Conservation (phyloP, 1,140 invertebrate genomes). For the Zaprionus taronus region DNA sequence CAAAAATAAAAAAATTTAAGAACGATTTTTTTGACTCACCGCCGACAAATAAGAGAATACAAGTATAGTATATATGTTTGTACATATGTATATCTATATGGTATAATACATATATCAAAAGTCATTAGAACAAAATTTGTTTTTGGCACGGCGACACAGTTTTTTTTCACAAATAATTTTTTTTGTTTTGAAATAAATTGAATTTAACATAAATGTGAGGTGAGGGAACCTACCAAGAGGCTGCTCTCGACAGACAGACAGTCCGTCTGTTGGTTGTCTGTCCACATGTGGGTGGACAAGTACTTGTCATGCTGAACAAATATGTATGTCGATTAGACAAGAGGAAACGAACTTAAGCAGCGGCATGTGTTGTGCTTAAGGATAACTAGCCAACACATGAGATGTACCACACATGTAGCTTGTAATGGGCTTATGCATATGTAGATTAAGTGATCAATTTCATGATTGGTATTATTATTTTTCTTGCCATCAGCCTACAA, state of each 20-base stretch:
- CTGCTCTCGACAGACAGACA: not conserved
- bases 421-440: not conserved
- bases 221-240: constrained; percentile 37
- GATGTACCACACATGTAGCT: not conserved
- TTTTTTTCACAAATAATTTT: constrained; percentile 20
- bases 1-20: constrained; percentile 45
- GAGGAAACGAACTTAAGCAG: constrained; percentile 57
- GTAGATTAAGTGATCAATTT: constrained; percentile 27
- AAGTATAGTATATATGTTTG: constrained; percentile 3
- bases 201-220: constrained; percentile 63
- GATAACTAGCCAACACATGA: constrained; percentile 41
- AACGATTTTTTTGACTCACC: constrained; percentile 44
- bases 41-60: constrained; percentile 11
- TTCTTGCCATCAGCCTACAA: constrained; percentile 37
- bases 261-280: constrained; percentile 3
- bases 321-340: constrained; percentile 64
- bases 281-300: constrained; percentile 62
- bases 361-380: constrained; percentile 11
- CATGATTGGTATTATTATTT: constrained; percentile 10
- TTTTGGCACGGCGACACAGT: constrained; percentile 71
- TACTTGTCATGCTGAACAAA: constrained; percentile 69
- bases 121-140: constrained; percentile 75
- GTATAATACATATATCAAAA: constrained; percentile 45
- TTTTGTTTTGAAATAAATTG: constrained; percentile 58
- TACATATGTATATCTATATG: constrained; percentile 20